Evolutionary conservation across 2,888 invertebrate species (phyloP), one percentile per base, ranked within the genome.

Genomic region (Macaria liturata): DNA sequence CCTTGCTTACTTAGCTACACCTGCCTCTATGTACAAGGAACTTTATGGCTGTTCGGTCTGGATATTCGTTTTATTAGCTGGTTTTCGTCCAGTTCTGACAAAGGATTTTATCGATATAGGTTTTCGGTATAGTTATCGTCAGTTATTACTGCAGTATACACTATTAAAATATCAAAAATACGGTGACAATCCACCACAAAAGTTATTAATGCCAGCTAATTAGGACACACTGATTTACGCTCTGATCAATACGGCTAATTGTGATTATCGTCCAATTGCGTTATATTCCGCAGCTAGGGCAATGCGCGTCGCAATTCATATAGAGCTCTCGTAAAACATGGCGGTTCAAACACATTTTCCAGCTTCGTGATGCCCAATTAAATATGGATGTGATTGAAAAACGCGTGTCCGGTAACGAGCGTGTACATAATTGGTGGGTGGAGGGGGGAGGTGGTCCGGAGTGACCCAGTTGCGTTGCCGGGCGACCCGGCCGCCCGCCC

Each of bases 361-460:
- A 86, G 89, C 83, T 82, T 85, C 82, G 84, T 84, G 89, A 88
- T 88, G 89, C 88, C 90, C 91, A 91, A 91, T 91, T 91, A 91
- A 91, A 91, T 91, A 91, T 91, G 91, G 89, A 91, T 91, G 90
- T 90, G 91, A 91, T 91, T 90, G 91, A 91, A 91, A 91, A 91
- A 91, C 91, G 91, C 91, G 91, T 91, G 91, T 91, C 91, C 91
- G 88, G 90, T 91, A 91, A 91, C 91, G 90, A 91, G 90, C 90
- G 89, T 89, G 91, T 93, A 89, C 85, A 86, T 91, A 91, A 91
- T 91, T 91, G 91, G 90, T 86, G 84, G 91, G 91, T 73, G 85
- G 81, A 74, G 72, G 79, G 77, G 80, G 83, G 77, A 75, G 86
- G 86, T 84, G 86, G 86, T 84, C 87, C 84, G 88, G 90, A 88